These are phyloP conservation scores for Camelus bactrianus DNA, from an alignment of 2,113 vertebrate genomes.

Conservation along the genomic window DNA sequence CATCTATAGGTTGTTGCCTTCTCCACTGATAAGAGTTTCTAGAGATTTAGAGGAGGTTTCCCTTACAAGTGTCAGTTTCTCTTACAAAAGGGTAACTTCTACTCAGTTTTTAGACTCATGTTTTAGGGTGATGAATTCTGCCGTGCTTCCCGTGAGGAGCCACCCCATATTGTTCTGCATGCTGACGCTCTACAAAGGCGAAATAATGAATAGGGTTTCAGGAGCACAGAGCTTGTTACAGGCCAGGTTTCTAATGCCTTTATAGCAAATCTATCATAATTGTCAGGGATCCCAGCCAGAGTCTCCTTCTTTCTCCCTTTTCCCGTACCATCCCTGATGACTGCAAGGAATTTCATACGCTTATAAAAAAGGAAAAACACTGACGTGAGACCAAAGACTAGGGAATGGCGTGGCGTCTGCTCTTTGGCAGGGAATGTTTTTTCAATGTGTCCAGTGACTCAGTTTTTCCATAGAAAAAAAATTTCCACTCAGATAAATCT, in stretches of 20 bases:
- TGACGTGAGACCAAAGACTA: background rate
- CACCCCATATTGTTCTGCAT: background rate
- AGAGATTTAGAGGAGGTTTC: background rate
- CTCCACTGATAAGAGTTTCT: background rate
- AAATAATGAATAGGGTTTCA: background rate
- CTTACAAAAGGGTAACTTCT: background rate
- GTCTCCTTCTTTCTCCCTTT: background rate
- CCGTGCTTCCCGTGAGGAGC: background rate
- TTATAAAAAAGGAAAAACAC: background rate
- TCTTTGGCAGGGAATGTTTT: background rate
- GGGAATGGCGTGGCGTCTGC: background rate
- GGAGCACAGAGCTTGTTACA: background rate
- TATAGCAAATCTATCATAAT: background rate
- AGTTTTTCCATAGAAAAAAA: constrained; percentile 13
- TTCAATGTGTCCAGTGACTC: background rate
- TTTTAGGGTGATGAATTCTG: background rate
- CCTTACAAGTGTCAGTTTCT: background rate
- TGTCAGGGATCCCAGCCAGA: background rate
- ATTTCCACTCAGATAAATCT: constrained; percentile 49
- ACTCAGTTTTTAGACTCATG: background rate
- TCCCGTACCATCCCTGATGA: background rate
- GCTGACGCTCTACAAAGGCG: background rate
- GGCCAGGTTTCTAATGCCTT: background rate
- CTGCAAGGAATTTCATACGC: background rate
- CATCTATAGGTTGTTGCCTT: background rate